Conservation (phyloP, 2,888 invertebrate genomes). For the Drosophila putrida region DNA sequence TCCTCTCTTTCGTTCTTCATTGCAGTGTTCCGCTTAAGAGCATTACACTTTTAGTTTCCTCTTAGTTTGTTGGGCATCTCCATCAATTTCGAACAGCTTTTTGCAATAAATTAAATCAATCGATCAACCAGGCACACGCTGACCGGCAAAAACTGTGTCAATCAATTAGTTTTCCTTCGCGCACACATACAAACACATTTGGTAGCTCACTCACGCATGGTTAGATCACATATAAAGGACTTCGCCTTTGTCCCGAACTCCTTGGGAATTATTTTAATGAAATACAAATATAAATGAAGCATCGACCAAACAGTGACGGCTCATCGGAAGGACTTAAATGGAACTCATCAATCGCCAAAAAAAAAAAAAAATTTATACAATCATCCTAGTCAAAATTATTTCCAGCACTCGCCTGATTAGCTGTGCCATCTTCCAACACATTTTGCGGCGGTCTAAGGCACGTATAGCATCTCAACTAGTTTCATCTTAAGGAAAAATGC, state of each 20-base stretch:
- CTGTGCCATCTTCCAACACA: slow-evolving; percentile 62
- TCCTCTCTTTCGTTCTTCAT: slow-evolving; percentile 21
- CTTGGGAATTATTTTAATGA: slow-evolving; percentile 75
- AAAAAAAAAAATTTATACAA: slow-evolving; percentile 48
- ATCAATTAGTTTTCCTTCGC: slow-evolving; percentile 69
- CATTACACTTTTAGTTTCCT: slow-evolving; percentile 70
- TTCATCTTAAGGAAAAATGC: slow-evolving; percentile 49
- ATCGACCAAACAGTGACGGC: slow-evolving; percentile 68
- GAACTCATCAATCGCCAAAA: slow-evolving; percentile 66
- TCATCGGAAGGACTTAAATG: slow-evolving; percentile 43
- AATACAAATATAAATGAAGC: slow-evolving; percentile 78
- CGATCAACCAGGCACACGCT: slow-evolving; percentile 65
- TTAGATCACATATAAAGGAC: slow-evolving; percentile 5
- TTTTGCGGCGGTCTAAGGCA: slow-evolving; percentile 61
- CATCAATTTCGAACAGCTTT: slow-evolving; percentile 77
- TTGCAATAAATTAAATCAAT: slow-evolving; percentile 79
- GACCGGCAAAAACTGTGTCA: slow-evolving; percentile 75
- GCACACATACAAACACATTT: slow-evolving; percentile 18
- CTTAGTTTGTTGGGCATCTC: slow-evolving; percentile 57
- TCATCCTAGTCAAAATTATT: slow-evolving; percentile 69
- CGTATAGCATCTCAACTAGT: slow-evolving; percentile 72
- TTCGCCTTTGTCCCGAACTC: slow-evolving; percentile 5
- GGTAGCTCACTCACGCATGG: background rate
- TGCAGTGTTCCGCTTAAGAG: slow-evolving; percentile 67
- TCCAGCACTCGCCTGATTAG: slow-evolving; percentile 75